Conservation (phyloP, 2,113 vertebrate genomes). For the Glareola pratincola region DNA sequence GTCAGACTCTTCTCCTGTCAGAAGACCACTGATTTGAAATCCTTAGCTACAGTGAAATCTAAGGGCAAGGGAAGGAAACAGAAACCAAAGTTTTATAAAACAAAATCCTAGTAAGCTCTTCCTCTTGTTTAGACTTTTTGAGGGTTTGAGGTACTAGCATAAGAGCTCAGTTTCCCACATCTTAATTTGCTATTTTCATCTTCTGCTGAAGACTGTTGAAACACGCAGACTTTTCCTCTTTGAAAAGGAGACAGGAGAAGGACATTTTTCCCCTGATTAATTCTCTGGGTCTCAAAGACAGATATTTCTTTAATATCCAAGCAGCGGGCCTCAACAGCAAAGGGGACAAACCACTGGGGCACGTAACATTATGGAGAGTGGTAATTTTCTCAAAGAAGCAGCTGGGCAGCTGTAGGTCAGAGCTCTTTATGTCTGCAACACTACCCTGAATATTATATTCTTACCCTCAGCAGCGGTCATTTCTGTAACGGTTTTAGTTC, state of each 20-base stretch:
- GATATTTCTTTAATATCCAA: neutral
- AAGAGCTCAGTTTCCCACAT: neutral
- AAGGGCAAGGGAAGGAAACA: neutral
- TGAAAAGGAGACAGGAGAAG: neutral
- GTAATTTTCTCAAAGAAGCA: conserved; percentile 27
- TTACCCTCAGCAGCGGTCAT: conserved; percentile 13
- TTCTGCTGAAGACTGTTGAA: neutral
- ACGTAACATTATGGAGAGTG: neutral
- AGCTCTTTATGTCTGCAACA: conserved; percentile 16
- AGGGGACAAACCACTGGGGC: neutral
- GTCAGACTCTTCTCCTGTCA: neutral
- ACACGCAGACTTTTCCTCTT: neutral
- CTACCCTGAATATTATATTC: neutral
- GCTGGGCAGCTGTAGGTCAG: conserved; percentile 45
- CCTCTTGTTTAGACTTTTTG: neutral
- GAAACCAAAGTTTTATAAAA: neutral
- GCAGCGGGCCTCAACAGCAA: rapidly evolving
- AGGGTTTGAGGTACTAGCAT: neutral
- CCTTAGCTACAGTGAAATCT: neutral
- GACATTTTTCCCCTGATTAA: neutral
- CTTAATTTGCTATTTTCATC: neutral
- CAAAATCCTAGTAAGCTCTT: neutral
- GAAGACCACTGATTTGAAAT: neutral
- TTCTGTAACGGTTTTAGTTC: conserved; percentile 31
- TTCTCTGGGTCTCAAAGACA: neutral